These are phyloP conservation scores for Mirza zaza DNA, from an alignment of 2,113 vertebrate genomes.

Conservation along the genomic window DNA sequence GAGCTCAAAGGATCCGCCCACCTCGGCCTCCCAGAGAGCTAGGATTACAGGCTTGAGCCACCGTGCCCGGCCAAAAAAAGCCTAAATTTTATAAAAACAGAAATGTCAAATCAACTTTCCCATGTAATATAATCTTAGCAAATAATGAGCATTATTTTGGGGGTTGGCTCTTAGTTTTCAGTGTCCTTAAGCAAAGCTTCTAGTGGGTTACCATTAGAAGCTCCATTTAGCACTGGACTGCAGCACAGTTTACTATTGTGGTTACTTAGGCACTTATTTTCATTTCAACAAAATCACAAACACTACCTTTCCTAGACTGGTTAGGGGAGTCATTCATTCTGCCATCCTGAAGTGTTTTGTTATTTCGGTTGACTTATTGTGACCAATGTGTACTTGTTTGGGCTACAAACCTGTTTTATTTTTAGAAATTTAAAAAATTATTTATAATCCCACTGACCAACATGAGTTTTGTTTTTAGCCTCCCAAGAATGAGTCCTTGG, in stretches of 20 bases:
- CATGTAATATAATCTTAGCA: not conserved
- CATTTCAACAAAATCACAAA: not conserved
- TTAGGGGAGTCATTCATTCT: not conserved
- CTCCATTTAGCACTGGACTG: not conserved
- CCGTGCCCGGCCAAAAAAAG: no score
- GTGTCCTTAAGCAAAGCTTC: not conserved
- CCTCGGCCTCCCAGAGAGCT: no score
- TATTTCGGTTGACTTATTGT: not conserved
- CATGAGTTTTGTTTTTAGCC: slow-evolving; percentile 82
- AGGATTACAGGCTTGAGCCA: no score
- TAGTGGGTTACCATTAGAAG: no score
- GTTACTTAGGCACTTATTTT: not conserved
- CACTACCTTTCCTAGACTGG: no score
- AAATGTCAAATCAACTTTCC: not conserved
- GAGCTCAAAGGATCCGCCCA: no score
- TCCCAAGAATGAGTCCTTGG: slow-evolving; percentile 84
- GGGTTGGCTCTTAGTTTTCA: not conserved
- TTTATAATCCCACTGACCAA: not conserved
- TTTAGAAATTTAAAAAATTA: not conserved
- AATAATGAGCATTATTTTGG: no score
- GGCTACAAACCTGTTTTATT: not conserved
- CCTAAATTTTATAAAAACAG: not conserved
- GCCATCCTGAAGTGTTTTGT: not conserved
- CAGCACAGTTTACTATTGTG: accelerated
- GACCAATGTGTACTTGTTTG: not conserved